A percentile compares a stretch with the other conserved stretches of the same genome.
These are phyloP conservation scores for Parambassis ranga DNA, from an alignment of 2,797 vertebrate species.

Conservation along the genomic window DNA sequence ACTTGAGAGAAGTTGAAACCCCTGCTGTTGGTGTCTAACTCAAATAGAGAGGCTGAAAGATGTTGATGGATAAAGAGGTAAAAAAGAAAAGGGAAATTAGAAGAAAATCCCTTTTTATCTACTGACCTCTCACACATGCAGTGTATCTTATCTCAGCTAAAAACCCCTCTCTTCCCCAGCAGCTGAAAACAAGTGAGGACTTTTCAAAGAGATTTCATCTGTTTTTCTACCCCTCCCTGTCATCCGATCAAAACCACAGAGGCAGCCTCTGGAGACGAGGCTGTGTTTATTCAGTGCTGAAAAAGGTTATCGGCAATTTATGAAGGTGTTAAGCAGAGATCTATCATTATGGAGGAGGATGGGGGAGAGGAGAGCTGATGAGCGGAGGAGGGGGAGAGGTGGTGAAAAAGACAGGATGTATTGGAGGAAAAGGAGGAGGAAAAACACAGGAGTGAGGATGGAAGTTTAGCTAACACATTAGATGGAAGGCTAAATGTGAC, in stretches of 20 bases:
- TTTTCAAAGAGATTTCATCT: constrained; percentile 58
- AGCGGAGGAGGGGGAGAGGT: constrained; percentile 5
- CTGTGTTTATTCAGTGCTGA: constrained; percentile 50
- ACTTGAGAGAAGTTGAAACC: constrained; percentile 54
- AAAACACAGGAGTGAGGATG: neutral
- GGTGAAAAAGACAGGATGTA: constrained; percentile 22
- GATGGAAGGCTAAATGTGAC: neutral
- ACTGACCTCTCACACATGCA: constrained; percentile 29
- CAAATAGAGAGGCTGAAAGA: neutral
- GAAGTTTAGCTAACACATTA: neutral
- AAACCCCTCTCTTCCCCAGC: constrained; percentile 17
- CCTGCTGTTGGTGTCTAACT: constrained; percentile 33
- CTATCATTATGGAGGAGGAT: constrained; percentile 56
- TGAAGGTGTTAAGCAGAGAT: constrained; percentile 74
- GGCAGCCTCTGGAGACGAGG: constrained; percentile 30
- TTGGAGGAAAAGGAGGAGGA: constrained; percentile 12
- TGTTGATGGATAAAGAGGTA: constrained; percentile 18
- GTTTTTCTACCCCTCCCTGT: constrained; percentile 49
- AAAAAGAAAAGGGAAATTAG: neutral
- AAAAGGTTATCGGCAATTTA: constrained; percentile 67
- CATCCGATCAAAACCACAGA: constrained; percentile 37
- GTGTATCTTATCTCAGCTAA: constrained; percentile 47
- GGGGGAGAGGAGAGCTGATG: neutral
- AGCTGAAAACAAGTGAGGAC: constrained; percentile 49
- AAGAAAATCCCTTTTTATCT: constrained; percentile 12